Evolutionary conservation across 2,888 invertebrate species (phyloP).

Genomic region (Melipona beecheii): DNA sequence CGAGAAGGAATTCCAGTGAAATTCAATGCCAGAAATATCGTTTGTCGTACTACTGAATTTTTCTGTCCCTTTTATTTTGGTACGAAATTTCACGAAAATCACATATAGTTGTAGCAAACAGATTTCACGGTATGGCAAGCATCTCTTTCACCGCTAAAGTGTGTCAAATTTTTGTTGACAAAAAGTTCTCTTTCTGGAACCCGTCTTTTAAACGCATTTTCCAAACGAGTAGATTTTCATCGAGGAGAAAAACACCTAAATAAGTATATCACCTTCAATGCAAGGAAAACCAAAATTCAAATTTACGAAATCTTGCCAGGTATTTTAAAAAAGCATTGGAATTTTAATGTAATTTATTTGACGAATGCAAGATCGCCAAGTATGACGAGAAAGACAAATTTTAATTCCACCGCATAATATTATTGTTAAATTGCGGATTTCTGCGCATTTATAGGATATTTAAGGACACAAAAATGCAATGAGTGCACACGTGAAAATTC

Average conservation of each 20-base stretch:
- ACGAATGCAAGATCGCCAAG: not conserved
- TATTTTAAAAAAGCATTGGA: not conserved
- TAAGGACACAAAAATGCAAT: no score
- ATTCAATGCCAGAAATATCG: conserved; percentile 17
- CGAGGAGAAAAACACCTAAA: not conserved
- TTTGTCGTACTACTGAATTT: conserved; percentile 40
- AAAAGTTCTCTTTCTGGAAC: not conserved
- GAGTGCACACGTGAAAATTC: no score
- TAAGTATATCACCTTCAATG: not conserved
- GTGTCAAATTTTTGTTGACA: not conserved
- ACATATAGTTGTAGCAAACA: not conserved
- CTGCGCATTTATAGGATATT: no score
- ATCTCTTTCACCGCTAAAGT: not conserved
- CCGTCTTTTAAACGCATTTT: not conserved
- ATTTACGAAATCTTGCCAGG: not conserved
- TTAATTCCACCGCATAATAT: not conserved
- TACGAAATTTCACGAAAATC: not conserved
- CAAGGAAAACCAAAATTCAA: not conserved
- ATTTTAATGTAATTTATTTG: not conserved
- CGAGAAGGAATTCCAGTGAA: not conserved
- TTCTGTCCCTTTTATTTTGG: not conserved
- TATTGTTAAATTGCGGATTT: no score
- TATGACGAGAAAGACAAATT: not conserved
- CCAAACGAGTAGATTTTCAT: not conserved
- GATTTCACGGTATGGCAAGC: not conserved